Conservation (phyloP, 2,113 vertebrate genomes). For the Sus scrofa region T2T-Sscrofa CM000817.6:129012001-129012500, state of each 20-base stretch:
- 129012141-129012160: conserved; percentile 23
- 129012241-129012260: neutral
- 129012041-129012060: neutral
- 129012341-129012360: conserved; percentile 21
- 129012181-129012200: neutral
- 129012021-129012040: neutral
- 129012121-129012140: conserved; percentile 33
- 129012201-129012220: neutral
- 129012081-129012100: neutral
- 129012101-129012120: neutral
- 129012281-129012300: neutral
- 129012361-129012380: neutral
- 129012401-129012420: neutral
- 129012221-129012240: neutral
- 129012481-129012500: conserved; percentile 31
- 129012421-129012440: neutral
- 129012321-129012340: neutral
- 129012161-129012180: neutral
- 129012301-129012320: neutral
- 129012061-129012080: neutral
- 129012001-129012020: conserved; percentile 11
- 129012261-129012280: neutral
- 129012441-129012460: neutral
- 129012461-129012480: neutral
- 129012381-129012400: neutral